These are phyloP conservation scores for Acronicta alni DNA, from an alignment of 2,888 invertebrate species.

Conservation along the genomic window DNA sequence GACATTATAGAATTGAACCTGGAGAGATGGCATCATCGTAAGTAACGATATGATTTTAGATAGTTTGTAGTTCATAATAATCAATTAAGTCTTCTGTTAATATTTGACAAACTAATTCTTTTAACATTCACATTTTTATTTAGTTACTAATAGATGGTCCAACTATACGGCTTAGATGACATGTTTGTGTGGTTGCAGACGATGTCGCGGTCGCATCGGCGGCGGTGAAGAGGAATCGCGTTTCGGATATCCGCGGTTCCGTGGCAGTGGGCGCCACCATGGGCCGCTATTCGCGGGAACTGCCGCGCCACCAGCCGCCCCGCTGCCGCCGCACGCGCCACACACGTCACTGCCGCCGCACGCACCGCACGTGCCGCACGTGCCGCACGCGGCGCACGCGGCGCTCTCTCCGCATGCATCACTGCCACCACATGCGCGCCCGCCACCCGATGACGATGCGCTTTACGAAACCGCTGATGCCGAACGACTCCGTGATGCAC, in stretches of 20 bases:
- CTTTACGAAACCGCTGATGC: conserved; percentile 96
- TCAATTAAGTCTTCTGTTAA: too few species aligned
- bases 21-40: conserved; percentile 85
- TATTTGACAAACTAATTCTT: too few species aligned
- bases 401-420: conserved; percentile 81
- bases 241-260: conserved; percentile 61
- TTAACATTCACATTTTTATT: too few species aligned
- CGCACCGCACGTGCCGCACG: conserved; percentile 81
- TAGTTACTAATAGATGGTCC: not conserved
- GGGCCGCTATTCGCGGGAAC: conserved; percentile 41
- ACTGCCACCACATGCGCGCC: conserved; percentile 81
- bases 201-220: conserved; percentile 78
- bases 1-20: conserved; percentile 95
- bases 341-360: conserved; percentile 77
- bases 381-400: conserved; percentile 82
- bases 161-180: not conserved
- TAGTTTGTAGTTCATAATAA: too few species aligned
- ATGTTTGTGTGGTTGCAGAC: conserved; percentile 89
- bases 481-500: conserved; percentile 92
- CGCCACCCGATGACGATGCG: conserved; percentile 93
- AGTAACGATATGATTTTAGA: conserved; percentile 54
- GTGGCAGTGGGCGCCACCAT: conserved; percentile 71
- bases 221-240: conserved; percentile 54
- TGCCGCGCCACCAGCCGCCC: conserved; percentile 70
- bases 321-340: conserved; percentile 85